Percentiles rank a stretch among this genome's conserved stretches.
phyloP scores from a whole-genome alignment of 1,140 invertebrate species.

The Eurosta solidaginis region DNA sequence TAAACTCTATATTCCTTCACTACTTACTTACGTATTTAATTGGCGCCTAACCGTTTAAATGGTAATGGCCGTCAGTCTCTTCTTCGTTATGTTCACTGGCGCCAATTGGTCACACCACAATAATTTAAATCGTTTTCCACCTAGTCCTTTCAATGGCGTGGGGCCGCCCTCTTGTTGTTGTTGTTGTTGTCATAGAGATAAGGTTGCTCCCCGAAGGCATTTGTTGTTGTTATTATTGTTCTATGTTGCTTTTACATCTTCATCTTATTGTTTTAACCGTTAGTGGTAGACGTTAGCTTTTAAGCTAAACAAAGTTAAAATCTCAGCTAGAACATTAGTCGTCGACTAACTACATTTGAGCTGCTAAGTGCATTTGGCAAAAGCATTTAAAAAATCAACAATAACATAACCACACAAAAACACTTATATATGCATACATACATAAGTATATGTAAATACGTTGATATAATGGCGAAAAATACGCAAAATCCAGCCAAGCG shows the following conservation, averaged over 20 bases:
- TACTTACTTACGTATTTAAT: no score
- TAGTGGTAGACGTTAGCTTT: constrained; percentile 12
- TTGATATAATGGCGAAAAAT: neutral
- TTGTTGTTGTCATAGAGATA: neutral
- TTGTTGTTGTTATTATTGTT: neutral
- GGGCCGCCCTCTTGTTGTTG: neutral
- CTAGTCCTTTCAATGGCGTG: no score
- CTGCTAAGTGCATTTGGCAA: constrained; percentile 23
- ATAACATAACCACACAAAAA: neutral
- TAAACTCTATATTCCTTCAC: no score
- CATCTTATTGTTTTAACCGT: neutral
- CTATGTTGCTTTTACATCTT: neutral
- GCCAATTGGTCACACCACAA: no score
- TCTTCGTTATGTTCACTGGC: no score
- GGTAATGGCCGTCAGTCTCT: no score
- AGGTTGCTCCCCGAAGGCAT: no score
- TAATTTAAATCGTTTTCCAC: neutral
- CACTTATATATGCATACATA: neutral
- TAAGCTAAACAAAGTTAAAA: constrained; percentile 25
- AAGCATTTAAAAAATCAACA: constrained; percentile 17
- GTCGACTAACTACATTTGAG: constrained; percentile 24
- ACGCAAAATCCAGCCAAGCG: neutral
- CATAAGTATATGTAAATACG: neutral
- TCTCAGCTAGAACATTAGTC: constrained; percentile 10
- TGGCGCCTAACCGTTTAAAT: no score